These are phyloP conservation scores for Callaeas wilsoni DNA, from an alignment of 2,113 vertebrate species.

Conservation along the genomic window DNA sequence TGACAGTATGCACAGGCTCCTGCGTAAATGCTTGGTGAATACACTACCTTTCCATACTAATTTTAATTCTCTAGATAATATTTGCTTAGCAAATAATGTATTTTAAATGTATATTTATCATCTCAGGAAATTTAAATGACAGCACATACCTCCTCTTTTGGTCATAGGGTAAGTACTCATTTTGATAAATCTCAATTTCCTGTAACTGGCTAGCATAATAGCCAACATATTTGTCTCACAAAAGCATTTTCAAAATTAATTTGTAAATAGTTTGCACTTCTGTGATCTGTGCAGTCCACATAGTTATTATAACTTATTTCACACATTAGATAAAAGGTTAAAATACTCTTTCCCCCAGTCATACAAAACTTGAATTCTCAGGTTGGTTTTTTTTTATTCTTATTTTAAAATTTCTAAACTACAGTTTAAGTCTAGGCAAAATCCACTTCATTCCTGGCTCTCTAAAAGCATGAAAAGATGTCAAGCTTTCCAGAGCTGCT, in stretches of 20 bases:
- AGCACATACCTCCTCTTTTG: background rate
- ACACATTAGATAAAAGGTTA: background rate
- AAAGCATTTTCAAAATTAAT: background rate
- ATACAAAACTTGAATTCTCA: background rate
- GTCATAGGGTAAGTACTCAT: background rate
- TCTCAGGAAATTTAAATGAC: background rate
- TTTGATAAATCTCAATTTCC: slow-evolving; percentile 1
- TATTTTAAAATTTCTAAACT: background rate
- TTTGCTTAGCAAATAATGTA: background rate
- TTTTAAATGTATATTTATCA: background rate
- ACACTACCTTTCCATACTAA: background rate
- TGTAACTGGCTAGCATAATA: background rate
- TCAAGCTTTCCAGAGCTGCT: background rate
- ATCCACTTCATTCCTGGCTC: background rate
- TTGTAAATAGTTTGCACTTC: background rate
- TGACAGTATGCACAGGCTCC: background rate
- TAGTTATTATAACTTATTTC: background rate
- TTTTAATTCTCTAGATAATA: background rate
- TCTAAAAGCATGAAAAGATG: background rate
- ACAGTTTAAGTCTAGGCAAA: background rate
- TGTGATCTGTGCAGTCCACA: background rate
- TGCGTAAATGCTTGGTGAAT: background rate
- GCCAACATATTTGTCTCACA: background rate
- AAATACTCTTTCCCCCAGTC: background rate
- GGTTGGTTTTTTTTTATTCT: background rate